Evolutionary conservation across 2,797 vertebrate genomes (phyloP).

Genomic region (Sylvilagus floridanus): DNA sequence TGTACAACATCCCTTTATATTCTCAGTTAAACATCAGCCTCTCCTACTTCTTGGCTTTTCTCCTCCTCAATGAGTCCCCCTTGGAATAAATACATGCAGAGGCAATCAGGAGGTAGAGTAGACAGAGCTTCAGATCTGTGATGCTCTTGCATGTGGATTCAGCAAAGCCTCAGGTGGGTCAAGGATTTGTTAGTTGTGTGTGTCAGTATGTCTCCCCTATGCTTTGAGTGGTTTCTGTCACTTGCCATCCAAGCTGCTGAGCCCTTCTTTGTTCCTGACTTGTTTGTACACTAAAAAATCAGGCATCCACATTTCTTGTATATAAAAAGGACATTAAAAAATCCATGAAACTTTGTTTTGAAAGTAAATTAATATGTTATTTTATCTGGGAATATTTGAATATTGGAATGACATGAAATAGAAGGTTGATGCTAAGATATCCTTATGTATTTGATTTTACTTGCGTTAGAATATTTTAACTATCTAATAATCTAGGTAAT

Average conservation of each 20-base stretch:
- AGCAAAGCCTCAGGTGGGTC: not conserved
- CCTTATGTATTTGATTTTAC: slow-evolving; percentile 18
- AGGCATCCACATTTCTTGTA: not conserved
- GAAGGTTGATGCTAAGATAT: not conserved
- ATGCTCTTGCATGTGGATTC: not conserved
- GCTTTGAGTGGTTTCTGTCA: not conserved
- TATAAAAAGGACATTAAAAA: not conserved
- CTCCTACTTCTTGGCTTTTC: not conserved
- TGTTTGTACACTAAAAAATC: not conserved
- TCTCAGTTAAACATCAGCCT: not conserved
- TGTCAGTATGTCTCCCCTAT: not conserved
- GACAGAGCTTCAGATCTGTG: not conserved
- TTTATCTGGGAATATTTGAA: not conserved
- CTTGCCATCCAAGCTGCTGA: not conserved
- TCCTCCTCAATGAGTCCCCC: not conserved
- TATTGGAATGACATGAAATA: not conserved
- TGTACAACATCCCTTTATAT: not conserved
- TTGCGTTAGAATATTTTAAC: not conserved
- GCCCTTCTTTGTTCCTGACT: not conserved
- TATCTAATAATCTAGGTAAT: not conserved
- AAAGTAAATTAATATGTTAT: slow-evolving; percentile 16
- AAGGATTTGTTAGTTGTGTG: not conserved
- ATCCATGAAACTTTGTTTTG: not conserved
- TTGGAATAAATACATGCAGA: not conserved
- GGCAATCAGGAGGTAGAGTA: not conserved